Evolutionary conservation across 2,888 invertebrate species (phyloP), one percentile per base, ranked within the genome.

Genomic region (Pheosia tremula): DNA sequence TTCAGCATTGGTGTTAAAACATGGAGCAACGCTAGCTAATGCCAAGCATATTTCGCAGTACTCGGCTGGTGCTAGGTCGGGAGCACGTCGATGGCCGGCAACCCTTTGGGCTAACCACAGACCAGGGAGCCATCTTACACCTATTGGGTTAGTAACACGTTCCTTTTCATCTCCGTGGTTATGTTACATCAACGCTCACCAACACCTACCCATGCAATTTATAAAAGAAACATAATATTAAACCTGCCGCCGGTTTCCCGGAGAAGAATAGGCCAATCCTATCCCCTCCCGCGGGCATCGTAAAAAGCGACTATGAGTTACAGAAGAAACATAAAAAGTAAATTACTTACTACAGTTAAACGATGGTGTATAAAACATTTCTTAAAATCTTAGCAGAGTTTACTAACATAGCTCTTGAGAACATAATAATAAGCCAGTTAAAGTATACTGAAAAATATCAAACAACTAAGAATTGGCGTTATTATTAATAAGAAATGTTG

Each of bases 321-420:
- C 10, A 53, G 50, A 50, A 50, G 24, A 37, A 53, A 53, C 37
- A 52, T 52, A 53, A 37, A 53, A 37, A 53, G 53, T 53, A 53
- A 36, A 53, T 11, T 24, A 5, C 11, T 36, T 53, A 53, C 53
- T 53, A 53, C 53, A 37, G 37, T 53, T 53, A 37, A 53, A 37
- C 38, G 53, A 53, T 10, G 53, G 53, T 53, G 11, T 37, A 11
- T 53, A 37, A 37, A 24, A 50, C n/a, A 47, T 47, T n/a, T n/a
- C 47, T 47, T 47, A 47, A 47, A 47, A 47, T 47, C 11, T 47
- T 0, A 9, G n/a, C 11, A n/a, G 11, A 10, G 47, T 43, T 43
- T 43, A 9, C 9, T 43, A 9, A 43, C 43, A 8, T 8, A 43
- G 9, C 47, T n/a, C 47, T 47, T 47, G 47, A 47, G 11, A n/a